Conservation (phyloP, 2,797 vertebrate species). For the Polyboroides typus region DNA sequence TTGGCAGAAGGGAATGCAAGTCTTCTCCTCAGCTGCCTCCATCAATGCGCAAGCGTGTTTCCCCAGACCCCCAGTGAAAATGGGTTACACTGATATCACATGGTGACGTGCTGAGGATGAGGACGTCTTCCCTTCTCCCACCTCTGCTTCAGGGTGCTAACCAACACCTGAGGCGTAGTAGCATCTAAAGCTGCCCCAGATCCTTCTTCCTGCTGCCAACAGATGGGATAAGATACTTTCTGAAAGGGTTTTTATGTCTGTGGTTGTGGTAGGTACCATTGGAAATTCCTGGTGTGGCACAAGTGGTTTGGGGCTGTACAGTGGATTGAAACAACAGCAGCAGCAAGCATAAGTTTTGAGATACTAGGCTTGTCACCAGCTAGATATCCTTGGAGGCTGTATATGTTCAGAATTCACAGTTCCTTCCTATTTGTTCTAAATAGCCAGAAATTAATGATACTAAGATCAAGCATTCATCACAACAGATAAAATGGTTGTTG, state of each 20-base stretch:
- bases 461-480: background rate
- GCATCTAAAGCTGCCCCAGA: background rate
- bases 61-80: background rate
- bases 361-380: background rate
- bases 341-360: background rate
- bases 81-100: background rate
- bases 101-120: background rate
- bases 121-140: background rate
- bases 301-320: background rate
- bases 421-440: background rate
- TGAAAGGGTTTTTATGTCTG: background rate
- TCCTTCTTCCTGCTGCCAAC: background rate
- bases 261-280: background rate
- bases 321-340: background rate
- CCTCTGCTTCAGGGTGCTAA: background rate
- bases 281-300: background rate
- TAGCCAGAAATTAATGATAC: background rate
- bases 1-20: background rate
- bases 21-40: background rate
- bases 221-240: background rate
- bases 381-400: background rate
- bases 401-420: background rate
- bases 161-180: background rate
- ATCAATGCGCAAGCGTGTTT: background rate
- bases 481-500: background rate